Evolutionary conservation across 1,140 invertebrate species (phyloP).

Genomic region (Hyposmocoma kahamanoa): DNA sequence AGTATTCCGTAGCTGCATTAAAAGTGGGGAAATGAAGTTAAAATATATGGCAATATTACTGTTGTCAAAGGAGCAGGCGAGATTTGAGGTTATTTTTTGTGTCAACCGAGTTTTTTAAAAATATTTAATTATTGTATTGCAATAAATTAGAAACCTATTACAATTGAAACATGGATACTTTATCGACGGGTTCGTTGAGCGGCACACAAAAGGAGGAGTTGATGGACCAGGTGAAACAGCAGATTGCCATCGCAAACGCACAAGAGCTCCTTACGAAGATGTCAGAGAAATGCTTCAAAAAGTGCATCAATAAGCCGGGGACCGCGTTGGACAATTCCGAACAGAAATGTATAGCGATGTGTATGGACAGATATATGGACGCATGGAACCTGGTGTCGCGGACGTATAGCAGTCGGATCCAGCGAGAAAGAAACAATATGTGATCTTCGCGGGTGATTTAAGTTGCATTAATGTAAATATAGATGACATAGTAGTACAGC

Average conservation of each 20-base stretch:
- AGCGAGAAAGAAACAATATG: constrained; percentile 80
- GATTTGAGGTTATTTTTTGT: constrained; percentile 3
- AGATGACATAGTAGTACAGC: constrained; percentile 51
- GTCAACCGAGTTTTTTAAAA: not conserved
- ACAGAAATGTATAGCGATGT: constrained; percentile 98
- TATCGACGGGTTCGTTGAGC: constrained; percentile 69
- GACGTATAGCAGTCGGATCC: constrained; percentile 87
- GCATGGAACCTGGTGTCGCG: constrained; percentile 92
- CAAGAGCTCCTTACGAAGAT: constrained; percentile 97
- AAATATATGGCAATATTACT: not conserved
- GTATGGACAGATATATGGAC: constrained; percentile 98
- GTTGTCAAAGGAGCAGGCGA: not conserved
- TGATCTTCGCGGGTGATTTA: constrained; percentile 28
- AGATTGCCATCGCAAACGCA: constrained; percentile 95
- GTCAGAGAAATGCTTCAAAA: constrained; percentile 97
- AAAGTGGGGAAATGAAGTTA: too few relatives aligned
- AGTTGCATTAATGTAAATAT: constrained; percentile 56
- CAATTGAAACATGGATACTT: constrained; percentile 44
- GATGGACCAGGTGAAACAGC: constrained; percentile 97
- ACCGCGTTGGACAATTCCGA: constrained; percentile 91
- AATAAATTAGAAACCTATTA: not conserved
- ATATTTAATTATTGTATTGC: not conserved
- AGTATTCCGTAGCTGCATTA: too few relatives aligned
- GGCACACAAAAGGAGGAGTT: constrained; percentile 89
- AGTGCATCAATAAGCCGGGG: constrained; percentile 95